These are phyloP conservation scores for Lasioglossum calceatum DNA, from an alignment of 2,888 invertebrate genomes.

Conservation along the genomic window DNA sequence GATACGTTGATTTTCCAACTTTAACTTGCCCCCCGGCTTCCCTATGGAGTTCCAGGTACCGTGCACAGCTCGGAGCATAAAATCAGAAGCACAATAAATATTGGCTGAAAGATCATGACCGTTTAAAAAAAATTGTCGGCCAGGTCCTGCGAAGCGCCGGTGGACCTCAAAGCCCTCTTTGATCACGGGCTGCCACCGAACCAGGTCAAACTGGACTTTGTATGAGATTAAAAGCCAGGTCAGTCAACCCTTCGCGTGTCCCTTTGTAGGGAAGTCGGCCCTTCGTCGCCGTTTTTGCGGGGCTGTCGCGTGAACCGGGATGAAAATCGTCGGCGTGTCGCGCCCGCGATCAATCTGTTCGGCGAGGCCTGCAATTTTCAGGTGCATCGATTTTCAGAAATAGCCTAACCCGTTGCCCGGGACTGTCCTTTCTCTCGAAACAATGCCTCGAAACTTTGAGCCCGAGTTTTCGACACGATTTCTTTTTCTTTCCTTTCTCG, in stretches of 20 bases:
- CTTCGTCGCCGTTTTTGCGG: constrained; percentile 15
- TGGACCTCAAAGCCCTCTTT: neutral
- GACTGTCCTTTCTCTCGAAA: constrained; percentile 11
- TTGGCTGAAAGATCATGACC: neutral
- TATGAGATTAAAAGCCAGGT: constrained; percentile 47
- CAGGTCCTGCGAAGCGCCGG: too few species aligned
- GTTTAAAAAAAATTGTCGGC: neutral
- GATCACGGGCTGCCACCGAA: neutral
- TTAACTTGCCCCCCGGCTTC: neutral
- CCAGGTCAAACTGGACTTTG: constrained; percentile 25
- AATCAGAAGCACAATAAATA: neutral
- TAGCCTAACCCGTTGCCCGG: constrained; percentile 2
- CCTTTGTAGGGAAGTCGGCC: constrained; percentile 3
- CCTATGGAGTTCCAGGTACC: neutral
- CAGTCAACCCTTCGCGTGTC: constrained; percentile 43
- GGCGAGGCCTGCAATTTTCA: constrained; percentile 50
- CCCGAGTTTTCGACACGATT: neutral
- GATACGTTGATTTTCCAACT: neutral
- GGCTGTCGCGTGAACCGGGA: constrained; percentile 8
- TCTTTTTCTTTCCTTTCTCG: neutral
- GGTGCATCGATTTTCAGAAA: constrained; percentile 42
- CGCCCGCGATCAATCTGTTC: constrained; percentile 28
- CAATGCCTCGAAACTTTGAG: constrained; percentile 11
- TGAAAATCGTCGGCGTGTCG: constrained; percentile 29
- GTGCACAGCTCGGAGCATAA: neutral